These are phyloP conservation scores for Zapornia atra DNA, from an alignment of 2,113 vertebrate species.

Conservation along the genomic window DNA sequence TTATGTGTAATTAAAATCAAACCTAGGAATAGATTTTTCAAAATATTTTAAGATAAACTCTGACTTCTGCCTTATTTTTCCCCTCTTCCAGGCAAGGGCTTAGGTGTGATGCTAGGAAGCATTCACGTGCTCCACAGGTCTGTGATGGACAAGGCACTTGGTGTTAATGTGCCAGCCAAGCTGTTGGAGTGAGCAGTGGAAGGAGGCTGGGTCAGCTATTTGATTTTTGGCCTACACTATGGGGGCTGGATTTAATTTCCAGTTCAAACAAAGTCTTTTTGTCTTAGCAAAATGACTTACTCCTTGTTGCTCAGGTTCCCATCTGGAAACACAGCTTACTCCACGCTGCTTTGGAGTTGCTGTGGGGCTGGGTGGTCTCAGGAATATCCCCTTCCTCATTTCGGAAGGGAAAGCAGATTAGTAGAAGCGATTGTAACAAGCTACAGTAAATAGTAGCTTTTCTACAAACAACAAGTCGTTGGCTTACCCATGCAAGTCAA, in stretches of 20 bases:
- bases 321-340: background rate
- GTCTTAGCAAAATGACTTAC: background rate
- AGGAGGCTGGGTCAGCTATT: background rate
- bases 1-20: background rate
- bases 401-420: background rate
- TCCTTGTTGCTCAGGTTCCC: background rate
- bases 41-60: background rate
- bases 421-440: background rate
- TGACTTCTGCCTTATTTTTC: background rate
- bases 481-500: accelerated
- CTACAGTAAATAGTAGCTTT: background rate
- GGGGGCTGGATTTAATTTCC: background rate
- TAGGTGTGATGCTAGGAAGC: background rate
- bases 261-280: background rate
- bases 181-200: background rate
- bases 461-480: accelerated
- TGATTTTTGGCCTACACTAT: background rate
- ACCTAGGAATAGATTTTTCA: background rate
- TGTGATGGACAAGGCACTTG: background rate
- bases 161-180: background rate
- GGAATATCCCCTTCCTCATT: background rate
- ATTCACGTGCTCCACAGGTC: background rate
- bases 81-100: background rate
- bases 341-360: background rate
- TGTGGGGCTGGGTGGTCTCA: background rate